Conservation (phyloP, 2,888 invertebrate genomes). For the Acanthosepion esculentum region DNA sequence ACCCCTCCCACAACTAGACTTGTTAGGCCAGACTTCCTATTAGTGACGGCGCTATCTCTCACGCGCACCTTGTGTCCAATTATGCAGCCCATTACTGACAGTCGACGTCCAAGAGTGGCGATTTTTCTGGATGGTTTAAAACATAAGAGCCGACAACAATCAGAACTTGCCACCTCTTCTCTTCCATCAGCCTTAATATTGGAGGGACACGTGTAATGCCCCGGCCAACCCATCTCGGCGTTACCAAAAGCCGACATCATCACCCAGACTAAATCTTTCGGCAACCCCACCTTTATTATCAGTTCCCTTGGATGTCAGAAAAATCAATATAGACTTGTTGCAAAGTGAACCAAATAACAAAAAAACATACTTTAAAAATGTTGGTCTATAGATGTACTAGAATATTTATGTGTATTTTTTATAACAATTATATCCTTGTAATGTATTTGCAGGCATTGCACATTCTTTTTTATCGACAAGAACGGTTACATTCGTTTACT, state of each 20-base stretch:
- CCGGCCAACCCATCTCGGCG: neutral
- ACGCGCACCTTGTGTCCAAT: constrained; percentile 23
- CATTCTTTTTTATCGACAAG: no score
- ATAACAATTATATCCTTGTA: no score
- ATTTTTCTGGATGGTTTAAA: constrained; percentile 9
- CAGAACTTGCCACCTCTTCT: neutral
- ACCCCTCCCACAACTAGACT: neutral
- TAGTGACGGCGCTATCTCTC: constrained; percentile 12
- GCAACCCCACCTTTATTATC: neutral
- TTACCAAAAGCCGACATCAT: neutral
- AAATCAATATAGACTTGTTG: neutral
- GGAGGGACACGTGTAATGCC: neutral
- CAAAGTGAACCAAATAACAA: neutral
- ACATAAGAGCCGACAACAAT: constrained; percentile 1
- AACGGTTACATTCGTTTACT: no score
- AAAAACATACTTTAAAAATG: neutral
- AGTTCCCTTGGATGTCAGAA: neutral
- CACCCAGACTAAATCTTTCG: neutral
- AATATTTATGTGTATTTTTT: no score
- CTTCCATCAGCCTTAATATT: constrained; percentile 20
- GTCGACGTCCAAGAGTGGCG: constrained; percentile 6
- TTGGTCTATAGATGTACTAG: no score
- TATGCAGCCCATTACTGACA: constrained; percentile 9
- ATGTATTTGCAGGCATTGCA: no score
- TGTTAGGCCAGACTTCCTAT: constrained; percentile 11